Percentiles rank a stretch among this genome's conserved stretches.
phyloP scores from a whole-genome alignment of 2,797 vertebrate genomes.

The Acomys russatus region DNA sequence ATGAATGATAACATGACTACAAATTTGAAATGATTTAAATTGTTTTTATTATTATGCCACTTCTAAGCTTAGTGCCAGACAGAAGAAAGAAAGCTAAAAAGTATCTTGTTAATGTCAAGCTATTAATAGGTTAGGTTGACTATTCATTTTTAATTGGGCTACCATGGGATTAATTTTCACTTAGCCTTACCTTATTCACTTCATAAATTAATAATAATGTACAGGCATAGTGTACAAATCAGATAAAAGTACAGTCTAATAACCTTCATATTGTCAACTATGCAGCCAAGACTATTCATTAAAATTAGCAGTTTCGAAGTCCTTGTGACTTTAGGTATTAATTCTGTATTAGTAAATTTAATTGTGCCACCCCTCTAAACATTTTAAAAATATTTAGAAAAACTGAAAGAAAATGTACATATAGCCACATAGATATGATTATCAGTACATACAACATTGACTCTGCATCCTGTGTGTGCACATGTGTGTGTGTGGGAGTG shows the following conservation, averaged over 20 bases:
- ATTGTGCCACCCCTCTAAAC: background rate
- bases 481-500: background rate
- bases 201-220: background rate
- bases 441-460: background rate
- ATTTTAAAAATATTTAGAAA: slow-evolving; percentile 28
- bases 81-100: background rate
- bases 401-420: background rate
- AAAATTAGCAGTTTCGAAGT: slow-evolving; percentile 8
- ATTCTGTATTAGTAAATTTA: background rate
- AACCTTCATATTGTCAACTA: background rate
- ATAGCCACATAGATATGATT: background rate
- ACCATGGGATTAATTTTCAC: background rate
- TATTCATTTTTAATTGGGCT: slow-evolving; percentile 33
- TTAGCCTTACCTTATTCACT: background rate
- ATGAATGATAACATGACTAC: background rate
- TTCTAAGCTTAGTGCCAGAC: background rate
- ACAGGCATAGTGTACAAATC: background rate
- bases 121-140: background rate
- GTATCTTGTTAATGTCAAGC: slow-evolving; percentile 47
- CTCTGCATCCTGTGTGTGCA: background rate
- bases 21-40: slow-evolving; percentile 46
- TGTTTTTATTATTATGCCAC: background rate
- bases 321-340: slow-evolving; percentile 15
- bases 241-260: background rate
- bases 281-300: background rate